Evolutionary conservation across 2,797 vertebrate species (phyloP), one percentile per base, ranked within the genome.

Genomic region (Gymnothorax javanicus): DNA sequence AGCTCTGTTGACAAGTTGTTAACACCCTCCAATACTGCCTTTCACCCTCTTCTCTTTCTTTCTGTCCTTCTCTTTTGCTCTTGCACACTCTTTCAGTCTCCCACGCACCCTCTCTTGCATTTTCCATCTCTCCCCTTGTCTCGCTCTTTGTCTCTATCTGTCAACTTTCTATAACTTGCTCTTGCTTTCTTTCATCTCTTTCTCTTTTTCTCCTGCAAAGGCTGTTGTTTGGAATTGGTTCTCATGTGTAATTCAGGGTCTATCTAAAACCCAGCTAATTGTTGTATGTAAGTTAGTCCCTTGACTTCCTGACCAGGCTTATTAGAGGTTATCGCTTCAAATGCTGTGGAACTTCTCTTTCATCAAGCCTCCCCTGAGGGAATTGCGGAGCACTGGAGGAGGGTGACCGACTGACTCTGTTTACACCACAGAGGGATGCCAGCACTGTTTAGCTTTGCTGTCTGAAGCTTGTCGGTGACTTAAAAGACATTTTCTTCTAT

Each of bases 241-340:
- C 77, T 81, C 77, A 81, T 81, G 56, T 81, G 56, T 81, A 54
- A 81, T 56, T 56, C 77, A 81, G 13, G 54, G 77, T 56, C 50
- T 81, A 54, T 52, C 50, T 81, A 81, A 20, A 56, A 81, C 17
- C 77, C 77, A 56, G 50, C 77, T 79, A 79, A 79, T 79, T 79
- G 75, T 43, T 54, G 15, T 79, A 43, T 79, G 75, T 2, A 43
- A 43, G 33, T 43, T 43, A 4, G 77, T n/a, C 77, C 77, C 52
- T 81, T 9, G 50, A 77, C 77, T 81, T 81, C 52, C 77, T 81
- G 77, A 81, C n/a, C 52, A 81, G 52, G 25, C 77, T 56, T 81
- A 81, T 54, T 81, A 56, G 77, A 79, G 17, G 75, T 50, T 52
- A 77, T 77, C 33, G 13, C 75, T 79, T 54, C 54, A 50, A 54